Evolutionary conservation across 1,140 invertebrate genomes (phyloP), one percentile per base, ranked within the genome.

Genomic region (Apis cerana): DNA sequence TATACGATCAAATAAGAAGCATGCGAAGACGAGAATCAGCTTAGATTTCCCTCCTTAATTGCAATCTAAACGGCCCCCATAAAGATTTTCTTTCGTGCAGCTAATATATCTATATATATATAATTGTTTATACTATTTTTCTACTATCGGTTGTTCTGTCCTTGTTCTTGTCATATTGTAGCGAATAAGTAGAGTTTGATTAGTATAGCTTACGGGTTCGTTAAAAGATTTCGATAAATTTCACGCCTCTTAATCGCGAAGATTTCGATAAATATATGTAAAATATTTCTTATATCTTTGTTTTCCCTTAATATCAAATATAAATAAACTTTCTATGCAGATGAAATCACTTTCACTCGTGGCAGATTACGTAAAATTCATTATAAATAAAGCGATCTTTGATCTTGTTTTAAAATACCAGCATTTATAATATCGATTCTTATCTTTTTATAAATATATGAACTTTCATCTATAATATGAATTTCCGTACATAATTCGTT

Each of bases 41-140:
- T 84, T 56, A 75, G 80, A 86, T 91, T 89, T 91, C 90, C 84
- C 90, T 90, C 85, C 84, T 82, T 90, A 84, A 75, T 79, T n/a
- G 85, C 43, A 84, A 74, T 27, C 68, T 80, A 21, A 58, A 80
- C 71, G 88, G 83, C 88, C 87, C 83, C 89, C 52, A 86, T 90
- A 52, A 77, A 11, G 19, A 71, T 87, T 75, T 43, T 43, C 50
- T 13, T 59, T 50, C 54, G 76, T 69, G 54, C 33, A 50, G 69
- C 54, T 62, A 67, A 75, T 67, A 21, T 77, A 77, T n/a, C 62
- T n/a, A 75, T 67, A 23, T n/a, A 33, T 43, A 77, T 67, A 23
- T n/a, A 33, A 77, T 75, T 48, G 2, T 85, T 56, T 68, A 50
- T 21, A 50, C 33, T 75, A 76, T 43, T 19, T n/a, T 50, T 62